A percentile compares a stretch with the other conserved stretches of the same genome.
These are phyloP conservation scores for Carettochelys insculpta DNA, from an alignment of 2,113 vertebrate genomes.

Conservation along the genomic window DNA sequence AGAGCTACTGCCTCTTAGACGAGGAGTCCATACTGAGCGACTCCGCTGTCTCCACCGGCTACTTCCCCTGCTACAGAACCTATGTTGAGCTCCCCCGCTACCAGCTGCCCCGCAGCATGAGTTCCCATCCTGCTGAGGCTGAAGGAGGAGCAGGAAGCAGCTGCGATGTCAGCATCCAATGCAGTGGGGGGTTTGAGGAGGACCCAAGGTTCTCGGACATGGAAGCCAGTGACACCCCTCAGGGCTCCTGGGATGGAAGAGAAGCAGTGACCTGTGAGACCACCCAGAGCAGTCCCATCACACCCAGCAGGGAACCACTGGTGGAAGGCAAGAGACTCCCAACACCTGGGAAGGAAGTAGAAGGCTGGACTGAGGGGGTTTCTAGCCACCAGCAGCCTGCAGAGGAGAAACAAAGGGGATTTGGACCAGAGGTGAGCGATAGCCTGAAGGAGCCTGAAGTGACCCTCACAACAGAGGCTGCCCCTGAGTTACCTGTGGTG, in stretches of 20 bases:
- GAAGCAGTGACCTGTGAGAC: background rate
- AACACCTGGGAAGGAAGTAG: background rate
- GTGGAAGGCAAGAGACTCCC: background rate
- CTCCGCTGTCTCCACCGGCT: background rate
- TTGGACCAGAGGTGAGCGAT: background rate
- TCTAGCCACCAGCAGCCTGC: background rate
- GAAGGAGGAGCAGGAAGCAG: background rate
- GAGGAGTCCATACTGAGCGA: background rate
- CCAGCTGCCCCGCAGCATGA: background rate
- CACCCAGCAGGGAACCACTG: background rate
- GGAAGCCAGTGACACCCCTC: background rate
- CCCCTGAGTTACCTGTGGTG: background rate
- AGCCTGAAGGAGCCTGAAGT: background rate
- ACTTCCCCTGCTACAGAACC: background rate
- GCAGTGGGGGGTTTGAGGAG: background rate
- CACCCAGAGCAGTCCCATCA: background rate
- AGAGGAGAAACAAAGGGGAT: background rate
- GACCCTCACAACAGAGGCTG: background rate
- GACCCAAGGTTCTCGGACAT: background rate
- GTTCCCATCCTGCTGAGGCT: too few relatives aligned
- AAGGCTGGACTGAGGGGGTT: background rate
- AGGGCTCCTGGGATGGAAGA: background rate
- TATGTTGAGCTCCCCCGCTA: background rate
- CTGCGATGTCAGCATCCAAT: background rate
- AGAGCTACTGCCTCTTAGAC: background rate